Base-by-base conservation (phyloP, 2,888 invertebrate genomes). In the Epistrophe grossulariae region DNA sequence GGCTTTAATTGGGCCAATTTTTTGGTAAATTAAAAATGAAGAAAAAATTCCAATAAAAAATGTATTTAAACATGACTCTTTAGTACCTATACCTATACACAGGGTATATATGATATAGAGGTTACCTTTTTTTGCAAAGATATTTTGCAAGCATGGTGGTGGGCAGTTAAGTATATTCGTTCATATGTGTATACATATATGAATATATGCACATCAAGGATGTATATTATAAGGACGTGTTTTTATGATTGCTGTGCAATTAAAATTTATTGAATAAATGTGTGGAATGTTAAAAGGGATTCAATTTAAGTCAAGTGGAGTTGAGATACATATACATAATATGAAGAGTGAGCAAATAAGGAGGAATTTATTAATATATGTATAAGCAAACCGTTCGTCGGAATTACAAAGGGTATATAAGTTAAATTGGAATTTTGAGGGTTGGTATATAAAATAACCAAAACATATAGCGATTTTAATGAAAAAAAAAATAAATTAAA, bases 1-100 rank as follows among this genome's bases (percentile, higher is more conserved):
- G 68, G 45, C 72, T 83, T 87, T 87, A 87, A 87, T 87, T 87
- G 87, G 87, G 87, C 87, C 74, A 87, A 87, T 87, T 87, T 87
- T 79, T 87, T 87, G 87, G 83, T 87, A 87, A 87, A 87, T 87
- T 87, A 83, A 83, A 87, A 87, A 76, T 68, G 72, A 79, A 76
- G 79, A 71, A 74, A 82, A 82, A 79, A 82, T 82, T 76, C 74
- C 73, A 74, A 74, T 78, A 78, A 79, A 81, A 85, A 82, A 57
- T 52, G 7, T 55, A 74, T 62, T 10, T 24, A 48, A 15, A 15
- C 28, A 40, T 57, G 50, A 40, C 19, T 55, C 3, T 15, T 15
- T 43, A 62, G 19, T 11, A 15, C 1, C 2, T 3, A 17, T 10
- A 19, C 17, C 19, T 17, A 8, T 17, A 9, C 4, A 28, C 35